Conservation (phyloP, 2,113 vertebrate genomes). For the Bostrychus sinensis region DNA sequence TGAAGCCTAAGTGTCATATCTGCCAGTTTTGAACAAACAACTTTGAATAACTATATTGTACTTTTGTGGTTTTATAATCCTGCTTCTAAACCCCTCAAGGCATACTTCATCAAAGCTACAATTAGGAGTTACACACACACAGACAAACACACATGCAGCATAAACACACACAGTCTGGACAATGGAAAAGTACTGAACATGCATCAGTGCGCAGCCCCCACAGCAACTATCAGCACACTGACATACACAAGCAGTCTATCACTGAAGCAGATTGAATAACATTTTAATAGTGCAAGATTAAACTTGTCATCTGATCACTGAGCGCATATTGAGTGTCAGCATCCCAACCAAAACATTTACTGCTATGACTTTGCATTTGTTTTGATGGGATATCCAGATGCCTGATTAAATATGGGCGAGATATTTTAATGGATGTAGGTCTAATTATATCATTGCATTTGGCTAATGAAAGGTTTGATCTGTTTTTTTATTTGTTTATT, state of each 20-base stretch:
- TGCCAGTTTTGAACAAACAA: no score
- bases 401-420: no score
- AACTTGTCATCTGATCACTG: not conserved
- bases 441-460: no score
- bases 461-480: no score
- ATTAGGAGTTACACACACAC: constrained; percentile 1
- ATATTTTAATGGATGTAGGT: no score
- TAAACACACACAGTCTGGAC: not conserved
- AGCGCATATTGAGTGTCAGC: not conserved
- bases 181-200: constrained; percentile 64
- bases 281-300: not conserved
- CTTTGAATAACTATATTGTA: no score
- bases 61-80: no score
- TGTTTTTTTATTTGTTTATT: no score
- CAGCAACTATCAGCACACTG: constrained; percentile 8
- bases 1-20: no score
- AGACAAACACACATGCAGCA: not conserved
- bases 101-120: no score
- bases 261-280: not conserved
- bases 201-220: not conserved
- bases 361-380: not conserved
- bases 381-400: not conserved
- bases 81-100: no score
- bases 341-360: not conserved
- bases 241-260: constrained; percentile 7